These are phyloP conservation scores for Etheostoma nigrum DNA, from an alignment of 2,797 vertebrate genomes.

Conservation along the genomic window DNA sequence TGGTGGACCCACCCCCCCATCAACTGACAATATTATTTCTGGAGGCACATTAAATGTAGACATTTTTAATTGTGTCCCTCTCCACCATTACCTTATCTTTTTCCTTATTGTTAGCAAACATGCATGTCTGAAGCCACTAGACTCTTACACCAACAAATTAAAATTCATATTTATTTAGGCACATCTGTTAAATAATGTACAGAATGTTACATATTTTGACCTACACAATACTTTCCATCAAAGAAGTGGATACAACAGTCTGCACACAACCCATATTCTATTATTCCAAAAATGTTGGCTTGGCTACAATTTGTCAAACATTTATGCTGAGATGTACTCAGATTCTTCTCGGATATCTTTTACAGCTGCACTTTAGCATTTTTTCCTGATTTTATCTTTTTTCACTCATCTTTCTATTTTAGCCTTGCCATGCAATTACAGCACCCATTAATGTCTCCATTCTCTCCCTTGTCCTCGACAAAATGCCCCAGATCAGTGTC, in stretches of 20 bases:
- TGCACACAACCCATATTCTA: conserved; percentile 1
- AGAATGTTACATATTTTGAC: background rate
- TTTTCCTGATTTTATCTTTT: conserved; percentile 69
- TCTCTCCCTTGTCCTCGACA: conserved; percentile 63
- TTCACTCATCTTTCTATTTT: conserved; percentile 81
- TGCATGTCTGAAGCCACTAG: background rate
- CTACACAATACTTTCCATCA: conserved; percentile 27
- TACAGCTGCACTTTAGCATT: conserved; percentile 72
- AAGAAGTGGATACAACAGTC: conserved; percentile 36
- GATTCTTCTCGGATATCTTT: conserved; percentile 61
- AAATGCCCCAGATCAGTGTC: conserved; percentile 67
- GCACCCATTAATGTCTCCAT: conserved; percentile 71
- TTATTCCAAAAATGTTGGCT: conserved; percentile 21
- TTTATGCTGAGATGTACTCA: conserved; percentile 52
- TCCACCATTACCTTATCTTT: no score
- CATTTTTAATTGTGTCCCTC: no score
- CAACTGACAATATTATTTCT: background rate
- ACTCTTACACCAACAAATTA: background rate
- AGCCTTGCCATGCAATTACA: conserved; percentile 70
- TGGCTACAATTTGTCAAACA: conserved; percentile 51
- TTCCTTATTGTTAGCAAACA: background rate
- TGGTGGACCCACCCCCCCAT: background rate
- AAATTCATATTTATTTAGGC: background rate
- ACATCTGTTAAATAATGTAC: background rate
- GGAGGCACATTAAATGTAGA: no score